phyloP scores from a whole-genome alignment of 2,797 vertebrate genomes.

The Cyprinella venusta region DNA sequence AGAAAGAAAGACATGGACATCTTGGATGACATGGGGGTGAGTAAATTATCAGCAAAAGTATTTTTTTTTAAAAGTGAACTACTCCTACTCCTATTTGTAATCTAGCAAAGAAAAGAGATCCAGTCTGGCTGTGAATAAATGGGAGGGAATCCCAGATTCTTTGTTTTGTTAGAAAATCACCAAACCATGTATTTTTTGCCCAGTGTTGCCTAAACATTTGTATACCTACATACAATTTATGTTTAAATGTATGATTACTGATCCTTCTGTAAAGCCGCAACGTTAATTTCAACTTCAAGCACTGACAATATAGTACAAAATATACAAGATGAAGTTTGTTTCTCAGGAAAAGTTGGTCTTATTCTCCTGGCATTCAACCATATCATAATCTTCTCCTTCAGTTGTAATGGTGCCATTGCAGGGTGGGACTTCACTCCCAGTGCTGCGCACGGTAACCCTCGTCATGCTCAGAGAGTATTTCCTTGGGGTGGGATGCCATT shows the following conservation, averaged over 20 bases:
- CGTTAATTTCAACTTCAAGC: background rate
- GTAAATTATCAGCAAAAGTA: too few species aligned
- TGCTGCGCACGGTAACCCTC: conserved; percentile 82
- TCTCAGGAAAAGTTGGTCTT: conserved; percentile 67
- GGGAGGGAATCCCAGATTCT: background rate
- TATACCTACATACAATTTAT: background rate
- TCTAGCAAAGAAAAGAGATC: background rate
- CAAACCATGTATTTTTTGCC: background rate
- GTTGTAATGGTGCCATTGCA: conserved; percentile 65
- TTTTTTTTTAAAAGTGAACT: too few species aligned
- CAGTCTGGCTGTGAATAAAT: background rate
- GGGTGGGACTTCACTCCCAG: conserved; percentile 76
- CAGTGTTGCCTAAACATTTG: background rate
- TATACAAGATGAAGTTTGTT: background rate
- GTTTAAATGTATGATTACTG: background rate
- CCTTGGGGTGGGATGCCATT: conserved; percentile 53
- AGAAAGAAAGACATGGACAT: too few species aligned
- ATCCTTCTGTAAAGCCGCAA: background rate
- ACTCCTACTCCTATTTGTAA: too few species aligned
- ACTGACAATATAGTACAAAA: background rate
- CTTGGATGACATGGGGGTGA: too few species aligned
- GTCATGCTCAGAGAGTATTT: conserved; percentile 82
- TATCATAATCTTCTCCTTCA: conserved; percentile 63
- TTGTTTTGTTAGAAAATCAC: background rate
- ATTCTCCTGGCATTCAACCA: conserved; percentile 66